Evolutionary conservation across 2,888 invertebrate genomes (phyloP), one percentile per base, ranked within the genome.

Genomic region (Aquatica leii): DNA sequence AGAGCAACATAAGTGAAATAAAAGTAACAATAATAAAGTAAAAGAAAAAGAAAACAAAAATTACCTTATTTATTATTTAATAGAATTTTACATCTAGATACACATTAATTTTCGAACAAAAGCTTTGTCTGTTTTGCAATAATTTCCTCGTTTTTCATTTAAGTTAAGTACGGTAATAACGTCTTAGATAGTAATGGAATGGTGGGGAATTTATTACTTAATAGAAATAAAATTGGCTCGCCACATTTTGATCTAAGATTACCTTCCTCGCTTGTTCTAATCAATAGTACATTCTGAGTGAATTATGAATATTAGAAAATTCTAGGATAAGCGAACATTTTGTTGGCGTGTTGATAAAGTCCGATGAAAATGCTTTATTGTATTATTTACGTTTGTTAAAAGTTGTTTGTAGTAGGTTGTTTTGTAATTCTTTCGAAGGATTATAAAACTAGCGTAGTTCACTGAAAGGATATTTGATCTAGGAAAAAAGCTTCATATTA

Each of bases 201-300:
- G 41, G 41, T 43, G 17, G n/a, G 14, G 41, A 43, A 43, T 43
- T 43, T 43, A 43, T 43, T 43, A 43, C 41, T 43, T 43, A 43
- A 43, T 43, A 43, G 41, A 43, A 43, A 43, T 43, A 43, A 43
- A 43, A 43, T 43, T 43, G 41, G 41, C 41, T 43, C 12, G 41
- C 41, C 41, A 12, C 41, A 43, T 12, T 43, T 43, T 43, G 41
- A 43, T 43, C 41, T 17, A 43, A 43, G 41, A 43, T 43, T 43
- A 43, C 41, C 41, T 43, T 43, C 41, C 41, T 43, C 41, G 41
- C 41, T 43, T 43, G 41, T 43, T 12, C 41, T 43, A 43, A 43
- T 43, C 41, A 43, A 43, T 43, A 43, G 41, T 43, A 43, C 41
- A 43, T 43, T 43, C 5, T 43, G 41, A 43, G 41, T 43, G 41